Evolutionary conservation across 1,140 invertebrate genomes (phyloP), one percentile per base, ranked within the genome.

Genomic region (Colletes latitarsis): DNA sequence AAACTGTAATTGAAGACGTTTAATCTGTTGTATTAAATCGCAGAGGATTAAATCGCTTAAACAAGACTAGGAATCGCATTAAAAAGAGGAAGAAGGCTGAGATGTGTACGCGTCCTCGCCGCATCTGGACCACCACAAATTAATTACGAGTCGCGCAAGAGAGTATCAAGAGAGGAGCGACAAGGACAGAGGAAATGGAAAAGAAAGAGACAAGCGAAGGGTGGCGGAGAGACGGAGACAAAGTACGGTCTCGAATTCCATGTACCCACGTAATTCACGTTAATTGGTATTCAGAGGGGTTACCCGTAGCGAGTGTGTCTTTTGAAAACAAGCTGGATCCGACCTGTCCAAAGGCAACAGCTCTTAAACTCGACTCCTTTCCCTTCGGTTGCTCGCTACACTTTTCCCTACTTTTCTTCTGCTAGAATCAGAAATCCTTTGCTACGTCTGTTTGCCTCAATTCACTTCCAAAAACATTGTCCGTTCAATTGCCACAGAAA

Each of bases 221-320:
- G 64, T 52, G 49, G 17, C 64, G 39, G 81, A 80, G 74, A 72
- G 70, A 81, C 71, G 69, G 77, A 85, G 57, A 68, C 52, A 70
- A 57, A 77, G 67, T 62, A 58, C 60, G 73, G 68, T 86, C 72
- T 87, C 77, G 55, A 85, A 81, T 85, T 87, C 75, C 77, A 57
- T 68, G 60, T 82, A 84, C 39, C 79, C 82, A 70, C 82, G 76
- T 87, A 87, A 88, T 87, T 81, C 82, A 82, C 74, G 73, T 88
- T 88, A 87, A 88, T 87, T 88, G 82, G 73, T 87, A 85, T 87
- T 87, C 80, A 85, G 66, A 82, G 82, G 75, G 72, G 63, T 79
- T 68, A 69, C 79, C 73, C 69, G 74, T 85, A 81, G 78, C 71
- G 58, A 77, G 72, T 86, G 79, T 83, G 76, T 86, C 81, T 87